Base-by-base conservation (phyloP, 1,140 invertebrate genomes). In the Teleogryllus occipitalis region DNA sequence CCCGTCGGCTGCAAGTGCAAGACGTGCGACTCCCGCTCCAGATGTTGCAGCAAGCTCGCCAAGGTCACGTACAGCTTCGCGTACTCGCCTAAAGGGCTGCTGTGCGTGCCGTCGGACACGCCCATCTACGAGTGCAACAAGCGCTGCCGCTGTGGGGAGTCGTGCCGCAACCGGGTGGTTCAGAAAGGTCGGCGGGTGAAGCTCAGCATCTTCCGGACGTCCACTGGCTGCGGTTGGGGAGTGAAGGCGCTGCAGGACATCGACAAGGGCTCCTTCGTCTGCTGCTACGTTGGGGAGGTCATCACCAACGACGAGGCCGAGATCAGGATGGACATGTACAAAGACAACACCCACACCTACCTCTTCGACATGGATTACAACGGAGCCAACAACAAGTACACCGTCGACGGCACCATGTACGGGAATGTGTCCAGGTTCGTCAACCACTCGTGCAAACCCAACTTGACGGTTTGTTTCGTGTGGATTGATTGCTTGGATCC, bases 361-460 rank as follows among this genome's bases (percentile, higher is more conserved):
- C 87, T 98, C 0, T 98, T 98, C 86, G 97, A 98, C 88, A 87
- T 98, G 72, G 97, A 98, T 85, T 98, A 95, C 84, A 96, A 98
- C 86, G 89, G 89, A 78, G 86, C 87, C 12, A 90, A 91, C 74
- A 89, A 89, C 7, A 92, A 94, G 75, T 98, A 93, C 85, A 95
- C 95, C 0, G 92, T 98, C 7, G 96, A 98, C 88, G 96, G 96
- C 5, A 93, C 93, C 0, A 87, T 89, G 82, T 92, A 93, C 84
- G 97, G 96, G 14, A 98, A 98, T 87, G 89, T 97, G 0, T 94
- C 96, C 0, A 96, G 97, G 86, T 98, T 98, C 85, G 96, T 98
- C 14, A 98, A 98, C 87, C 96, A 98, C 86, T 97, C 95, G 0
- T 98, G 97, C 87, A 93, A 97, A 83, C 97, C 97, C 0, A 99